A percentile compares a stretch with the other conserved stretches of the same genome.
These are phyloP conservation scores for Crenichthys baileyi DNA, from an alignment of 2,797 vertebrate species.

Conservation along the genomic window DNA sequence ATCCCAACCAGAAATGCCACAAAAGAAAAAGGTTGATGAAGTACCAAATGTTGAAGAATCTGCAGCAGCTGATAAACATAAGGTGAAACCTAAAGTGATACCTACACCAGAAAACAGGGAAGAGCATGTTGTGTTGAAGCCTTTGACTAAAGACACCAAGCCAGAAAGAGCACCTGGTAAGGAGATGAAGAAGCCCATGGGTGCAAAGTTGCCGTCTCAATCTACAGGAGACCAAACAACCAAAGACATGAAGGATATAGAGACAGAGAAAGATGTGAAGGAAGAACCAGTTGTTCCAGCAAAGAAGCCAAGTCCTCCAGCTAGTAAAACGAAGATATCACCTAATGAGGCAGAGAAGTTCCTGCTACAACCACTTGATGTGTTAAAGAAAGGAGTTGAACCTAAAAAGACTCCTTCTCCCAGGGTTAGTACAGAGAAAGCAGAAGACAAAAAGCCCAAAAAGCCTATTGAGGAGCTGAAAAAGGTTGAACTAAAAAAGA, in stretches of 20 bases:
- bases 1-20: slow-evolving; percentile 38
- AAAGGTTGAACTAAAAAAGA: slow-evolving; percentile 66
- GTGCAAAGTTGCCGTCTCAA: slow-evolving; percentile 33
- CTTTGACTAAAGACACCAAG: slow-evolving; percentile 46
- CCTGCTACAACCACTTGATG: slow-evolving; percentile 48
- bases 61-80: slow-evolving; percentile 28
- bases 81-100: slow-evolving; percentile 44
- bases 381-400: slow-evolving; percentile 43
- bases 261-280: slow-evolving; percentile 27
- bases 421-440: slow-evolving; percentile 15
- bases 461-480: slow-evolving; percentile 63
- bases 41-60: slow-evolving; percentile 38
- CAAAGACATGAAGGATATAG: slow-evolving; percentile 25
- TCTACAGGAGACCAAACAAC: slow-evolving; percentile 25
- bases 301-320: slow-evolving; percentile 42
- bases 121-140: slow-evolving; percentile 56
- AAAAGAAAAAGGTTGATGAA: slow-evolving; percentile 37
- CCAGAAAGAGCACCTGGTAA: slow-evolving; percentile 21
- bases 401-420: slow-evolving; percentile 49
- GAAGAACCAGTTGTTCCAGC: slow-evolving; percentile 8
- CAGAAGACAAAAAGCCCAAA: slow-evolving; percentile 26
- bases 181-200: slow-evolving; percentile 38
- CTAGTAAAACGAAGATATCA: slow-evolving; percentile 29
- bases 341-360: slow-evolving; percentile 29
- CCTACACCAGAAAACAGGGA: slow-evolving; percentile 48